A percentile compares a stretch with the other conserved stretches of the same genome.
These are phyloP conservation scores for Drosophila maculinotata DNA, from an alignment of 2,888 invertebrate species.

Conservation along the genomic window DNA sequence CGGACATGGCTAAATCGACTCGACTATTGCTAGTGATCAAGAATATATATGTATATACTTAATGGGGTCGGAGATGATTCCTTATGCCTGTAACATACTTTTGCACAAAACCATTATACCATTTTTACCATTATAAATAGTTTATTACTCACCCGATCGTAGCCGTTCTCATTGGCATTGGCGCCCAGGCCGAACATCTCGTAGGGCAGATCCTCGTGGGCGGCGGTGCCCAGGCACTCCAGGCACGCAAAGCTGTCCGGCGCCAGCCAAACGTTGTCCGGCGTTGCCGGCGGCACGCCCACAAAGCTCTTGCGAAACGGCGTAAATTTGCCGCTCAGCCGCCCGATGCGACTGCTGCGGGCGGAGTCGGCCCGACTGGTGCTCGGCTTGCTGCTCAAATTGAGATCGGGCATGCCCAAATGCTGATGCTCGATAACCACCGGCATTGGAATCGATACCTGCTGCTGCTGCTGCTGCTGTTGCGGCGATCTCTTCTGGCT, in stretches of 20 bases:
- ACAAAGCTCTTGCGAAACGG: constrained; percentile 82
- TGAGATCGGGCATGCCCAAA: constrained; percentile 76
- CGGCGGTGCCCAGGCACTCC: constrained; percentile 83
- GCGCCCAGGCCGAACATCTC: constrained; percentile 84
- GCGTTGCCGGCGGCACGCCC: constrained; percentile 76
- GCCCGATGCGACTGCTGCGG: constrained; percentile 82
- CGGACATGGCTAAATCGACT: neutral
- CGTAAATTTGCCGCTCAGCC: constrained; percentile 72
- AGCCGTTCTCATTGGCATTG: constrained; percentile 82
- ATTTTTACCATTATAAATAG: neutral
- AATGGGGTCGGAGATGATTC: too few relatives aligned
- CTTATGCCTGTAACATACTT: too few relatives aligned
- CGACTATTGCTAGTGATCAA: neutral
- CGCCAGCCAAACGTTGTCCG: constrained; percentile 84
- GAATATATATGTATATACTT: too few relatives aligned
- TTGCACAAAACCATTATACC: too few relatives aligned
- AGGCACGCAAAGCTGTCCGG: constrained; percentile 85
- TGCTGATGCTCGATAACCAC: constrained; percentile 84
- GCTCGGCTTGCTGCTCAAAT: constrained; percentile 83
- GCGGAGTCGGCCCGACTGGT: constrained; percentile 83
- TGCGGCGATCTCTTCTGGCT: constrained; percentile 81
- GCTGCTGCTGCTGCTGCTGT: constrained; percentile 58
- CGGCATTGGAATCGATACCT: constrained; percentile 76
- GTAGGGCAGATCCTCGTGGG: constrained; percentile 84
- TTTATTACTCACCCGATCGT: constrained; percentile 79